Evolutionary conservation across 2,113 vertebrate species (phyloP), one percentile per base, ranked within the genome.

Genomic region (Galemys pyrenaicus): DNA sequence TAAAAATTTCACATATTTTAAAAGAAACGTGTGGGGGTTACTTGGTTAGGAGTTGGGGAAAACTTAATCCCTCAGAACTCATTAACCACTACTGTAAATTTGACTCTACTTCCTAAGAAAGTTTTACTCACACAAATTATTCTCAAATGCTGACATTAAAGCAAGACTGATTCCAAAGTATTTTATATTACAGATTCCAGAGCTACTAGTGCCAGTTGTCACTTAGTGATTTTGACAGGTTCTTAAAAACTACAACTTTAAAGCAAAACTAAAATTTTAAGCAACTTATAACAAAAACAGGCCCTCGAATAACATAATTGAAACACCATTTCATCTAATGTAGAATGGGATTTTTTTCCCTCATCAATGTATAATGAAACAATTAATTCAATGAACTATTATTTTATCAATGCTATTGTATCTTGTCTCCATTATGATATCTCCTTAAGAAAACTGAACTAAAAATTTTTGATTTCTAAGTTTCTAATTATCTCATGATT

Each of bases 151-250:
- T 94, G 41, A 92, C 5, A 71, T 37, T 78, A 74, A 79, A 88
- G 60, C 30, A 95, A 79, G 7, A 75, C 51, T 88, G 20, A 58
- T 12, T 13, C 4, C 75, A 49, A 79, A 65, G 54, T 58, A 93
- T 20, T 81, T 94, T 64, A 58, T 62, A 91, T 62, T 58, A 93
- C 13, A 90, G 85, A 95, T 67, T 54, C 86, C 68, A 94, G 60
- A 96, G 46, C 22, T 80, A 93, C 22, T 35, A 39, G 32, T 67
- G 13, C 30, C 30, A 65, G 20, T 41, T 22, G 3, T 73, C 70
- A 44, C 10, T 71, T 44, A 44, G 28, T 24, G 15, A 39, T 39
- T 39, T 71, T 16, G 15, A 41, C 6, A 71, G 37, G 3, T 41
- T 39, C 22, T 65, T 41, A 32, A 37, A 39, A 41, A 71, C 56